These are phyloP conservation scores for Nomada hirtipes DNA, from an alignment of 2,888 invertebrate genomes.

Conservation along the genomic window DNA sequence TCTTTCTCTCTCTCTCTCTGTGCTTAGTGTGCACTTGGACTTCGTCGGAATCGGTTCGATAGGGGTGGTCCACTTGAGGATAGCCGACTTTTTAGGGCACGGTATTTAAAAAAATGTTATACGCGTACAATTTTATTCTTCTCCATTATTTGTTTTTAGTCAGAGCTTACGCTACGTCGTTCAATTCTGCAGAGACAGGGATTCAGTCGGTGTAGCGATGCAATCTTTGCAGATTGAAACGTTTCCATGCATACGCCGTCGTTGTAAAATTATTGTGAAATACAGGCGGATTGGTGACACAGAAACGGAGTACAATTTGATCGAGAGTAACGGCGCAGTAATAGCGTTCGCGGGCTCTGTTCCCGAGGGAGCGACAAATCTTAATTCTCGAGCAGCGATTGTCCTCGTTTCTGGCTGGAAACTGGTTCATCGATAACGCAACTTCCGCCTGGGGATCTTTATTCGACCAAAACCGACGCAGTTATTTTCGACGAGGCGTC, in stretches of 20 bases:
- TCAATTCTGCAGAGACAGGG: background rate
- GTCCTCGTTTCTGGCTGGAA: slow-evolving; percentile 42
- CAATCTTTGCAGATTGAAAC: background rate
- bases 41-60: slow-evolving; percentile 11
- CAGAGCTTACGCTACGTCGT: background rate
- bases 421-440: slow-evolving; percentile 59
- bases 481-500: slow-evolving; percentile 14
- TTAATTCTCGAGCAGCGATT: slow-evolving; percentile 48
- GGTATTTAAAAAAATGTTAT: too few relatives aligned
- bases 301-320: slow-evolving; percentile 31
- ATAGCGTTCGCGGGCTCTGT: background rate
- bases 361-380: slow-evolving; percentile 50
- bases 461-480: background rate
- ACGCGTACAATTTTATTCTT: too few relatives aligned
- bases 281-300: slow-evolving; percentile 13
- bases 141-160: background rate
- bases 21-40: background rate
- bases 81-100: background rate
- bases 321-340: slow-evolving; percentile 19
- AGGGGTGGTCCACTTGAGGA: too few relatives aligned
- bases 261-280: slow-evolving; percentile 14
- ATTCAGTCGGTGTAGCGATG: background rate
- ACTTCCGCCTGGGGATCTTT: slow-evolving; percentile 46
- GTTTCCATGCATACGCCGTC: background rate
- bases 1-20: background rate